Base-by-base conservation (phyloP, 2,113 vertebrate genomes). In the Synchiropus splendidus region DNA sequence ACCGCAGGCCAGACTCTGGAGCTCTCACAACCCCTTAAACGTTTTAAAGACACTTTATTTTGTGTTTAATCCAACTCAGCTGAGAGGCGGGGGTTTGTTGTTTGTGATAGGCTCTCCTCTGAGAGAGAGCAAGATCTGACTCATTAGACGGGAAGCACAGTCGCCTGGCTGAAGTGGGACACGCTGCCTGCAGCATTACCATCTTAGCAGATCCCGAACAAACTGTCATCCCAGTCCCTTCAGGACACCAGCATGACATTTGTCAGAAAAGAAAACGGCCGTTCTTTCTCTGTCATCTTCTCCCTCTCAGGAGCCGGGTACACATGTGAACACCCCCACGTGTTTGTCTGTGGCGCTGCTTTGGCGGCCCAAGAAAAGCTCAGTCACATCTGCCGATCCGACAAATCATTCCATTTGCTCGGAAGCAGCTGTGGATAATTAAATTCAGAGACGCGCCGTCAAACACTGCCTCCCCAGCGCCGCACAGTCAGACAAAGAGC, bases 341-440 rank as follows among this genome's bases (percentile, higher is more conserved):
- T 41, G 39, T 41, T 41, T 41, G 39, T 13, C 18, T 41, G 12
- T 13, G 8, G 36, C 8, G 13, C 36, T 9, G 11, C 12, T 58
- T 61, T 16, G 31, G 33, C 30, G 32, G 16, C 32, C 32, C 10
- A 14, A 54, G 47, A 59, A 54, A 49, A 40, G 55, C 58, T 49
- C 39, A 31, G 40, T 66, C 65, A 63, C 51, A 37, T 70, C 47
- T 54, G 47, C 64, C 64, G 53, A 74, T 62, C 45, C 41, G 38
- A 36, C 48, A 42, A 43, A 64, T 64, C 55, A 69, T 65, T 77
- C 57, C 54, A 51, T 79, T 72, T 73, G 53, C 64, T 76, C 61
- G 57, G 58, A 66, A 73, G 64, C 69, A 78, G 74, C 68, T 65
- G 66, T 62, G 61, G 61, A 70, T 71, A 73, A 80, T 82, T 75